These are phyloP conservation scores for Cataglyphis livida DNA, from an alignment of 2,888 invertebrate species.

Conservation along the genomic window DNA sequence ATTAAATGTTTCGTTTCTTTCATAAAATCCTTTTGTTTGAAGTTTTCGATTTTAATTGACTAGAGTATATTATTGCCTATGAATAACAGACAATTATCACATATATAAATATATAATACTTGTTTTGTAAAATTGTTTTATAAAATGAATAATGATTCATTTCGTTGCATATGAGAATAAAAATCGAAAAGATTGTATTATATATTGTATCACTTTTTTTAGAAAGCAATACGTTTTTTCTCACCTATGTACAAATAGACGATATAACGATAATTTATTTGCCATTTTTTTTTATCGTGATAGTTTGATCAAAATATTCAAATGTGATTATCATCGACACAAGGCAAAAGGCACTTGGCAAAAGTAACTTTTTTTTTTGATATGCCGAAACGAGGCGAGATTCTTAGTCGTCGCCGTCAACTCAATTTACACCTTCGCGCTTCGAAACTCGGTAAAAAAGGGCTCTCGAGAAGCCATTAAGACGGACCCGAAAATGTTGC, in stretches of 20 bases:
- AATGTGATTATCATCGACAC: slow-evolving; percentile 38
- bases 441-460: slow-evolving; percentile 36
- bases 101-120: not conserved
- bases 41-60: not conserved
- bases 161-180: not conserved
- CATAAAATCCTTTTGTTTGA: not conserved
- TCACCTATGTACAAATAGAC: not conserved
- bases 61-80: not conserved
- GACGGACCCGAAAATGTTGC: slow-evolving; percentile 43
- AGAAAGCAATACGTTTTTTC: not conserved
- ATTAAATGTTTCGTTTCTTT: not conserved
- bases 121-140: not conserved
- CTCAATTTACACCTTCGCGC: slow-evolving; percentile 52
- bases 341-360: not conserved
- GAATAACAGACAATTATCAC: not conserved
- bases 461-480: slow-evolving; percentile 43
- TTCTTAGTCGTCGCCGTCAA: slow-evolving; percentile 7
- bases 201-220: not conserved
- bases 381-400: not conserved
- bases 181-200: not conserved
- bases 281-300: not conserved
- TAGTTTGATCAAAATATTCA: not conserved
- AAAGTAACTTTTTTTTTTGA: slow-evolving; percentile 16
- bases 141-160: not conserved
- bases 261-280: not conserved